A percentile compares a stretch with the other conserved stretches of the same genome.
Conservation (phyloP, 2,113 vertebrate genomes). For the Triplophysa dalaica region DNA sequence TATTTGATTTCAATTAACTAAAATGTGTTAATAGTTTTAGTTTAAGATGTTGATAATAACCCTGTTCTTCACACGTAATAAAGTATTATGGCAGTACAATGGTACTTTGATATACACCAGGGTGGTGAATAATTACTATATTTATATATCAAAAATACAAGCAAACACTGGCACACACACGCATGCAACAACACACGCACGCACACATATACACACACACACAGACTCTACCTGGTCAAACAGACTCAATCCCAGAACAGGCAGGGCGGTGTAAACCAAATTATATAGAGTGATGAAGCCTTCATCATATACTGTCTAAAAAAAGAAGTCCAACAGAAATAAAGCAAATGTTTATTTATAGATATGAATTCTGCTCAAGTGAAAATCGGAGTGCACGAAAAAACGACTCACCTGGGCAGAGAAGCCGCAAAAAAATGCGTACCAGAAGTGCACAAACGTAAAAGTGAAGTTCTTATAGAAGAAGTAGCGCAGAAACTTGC, state of each 20-base stretch:
- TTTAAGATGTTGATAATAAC: too few species aligned
- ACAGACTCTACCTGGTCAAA: conserved; percentile 87
- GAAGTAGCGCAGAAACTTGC: conserved; percentile 96
- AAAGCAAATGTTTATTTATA: not conserved
- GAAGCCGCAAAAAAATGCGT: conserved; percentile 93
- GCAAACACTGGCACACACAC: too few species aligned
- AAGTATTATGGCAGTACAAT: too few species aligned
- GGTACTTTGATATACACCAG: too few species aligned
- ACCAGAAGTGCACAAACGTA: conserved; percentile 97
- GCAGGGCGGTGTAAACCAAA: conserved; percentile 91
- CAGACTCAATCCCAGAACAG: conserved; percentile 92
- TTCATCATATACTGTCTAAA: conserved; percentile 91
- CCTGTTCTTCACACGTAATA: too few species aligned
- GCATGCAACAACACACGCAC: too few species aligned
- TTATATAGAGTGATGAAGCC: conserved; percentile 97
- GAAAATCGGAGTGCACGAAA: not conserved
- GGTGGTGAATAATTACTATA: too few species aligned
- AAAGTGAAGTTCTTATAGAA: conserved; percentile 99
- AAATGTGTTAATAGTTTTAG: too few species aligned
- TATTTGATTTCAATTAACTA: too few species aligned
- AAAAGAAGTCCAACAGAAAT: conserved; percentile 19
- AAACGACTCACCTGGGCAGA: conserved; percentile 86
- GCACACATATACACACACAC: not conserved
- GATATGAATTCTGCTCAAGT: not conserved
- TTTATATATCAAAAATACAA: too few species aligned